These are phyloP conservation scores for Bubo blakistoni DNA, from an alignment of 2,113 vertebrate species.

Conservation along the genomic window DNA sequence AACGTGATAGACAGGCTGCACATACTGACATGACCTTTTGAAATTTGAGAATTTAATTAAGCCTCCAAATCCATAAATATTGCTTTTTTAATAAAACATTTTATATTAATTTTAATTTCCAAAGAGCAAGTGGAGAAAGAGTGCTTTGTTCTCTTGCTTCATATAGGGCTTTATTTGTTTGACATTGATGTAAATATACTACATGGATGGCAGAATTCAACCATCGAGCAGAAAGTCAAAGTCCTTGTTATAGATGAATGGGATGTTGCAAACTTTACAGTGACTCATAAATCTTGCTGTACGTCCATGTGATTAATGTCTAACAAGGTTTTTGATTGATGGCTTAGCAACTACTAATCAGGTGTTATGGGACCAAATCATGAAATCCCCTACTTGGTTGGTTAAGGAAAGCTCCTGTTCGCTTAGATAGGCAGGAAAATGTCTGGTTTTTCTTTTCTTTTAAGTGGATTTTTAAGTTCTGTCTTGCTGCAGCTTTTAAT, in stretches of 20 bases:
- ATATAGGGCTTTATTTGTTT: neutral
- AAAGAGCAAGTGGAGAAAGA: neutral
- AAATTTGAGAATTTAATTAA: neutral
- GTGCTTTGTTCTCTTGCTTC: neutral
- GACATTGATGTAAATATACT: neutral
- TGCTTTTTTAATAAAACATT: neutral
- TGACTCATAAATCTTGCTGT: constrained; percentile 30
- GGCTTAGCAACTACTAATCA: constrained; percentile 15
- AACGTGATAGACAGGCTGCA: rapidly evolving
- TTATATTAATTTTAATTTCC: neutral
- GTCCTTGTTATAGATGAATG: constrained; percentile 10
- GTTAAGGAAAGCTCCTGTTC: neutral
- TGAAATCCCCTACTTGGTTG: neutral
- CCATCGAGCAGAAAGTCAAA: neutral
- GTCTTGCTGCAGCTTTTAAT: neutral
- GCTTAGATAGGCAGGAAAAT: neutral
- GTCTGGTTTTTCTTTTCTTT: neutral
- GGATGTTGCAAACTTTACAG: constrained; percentile 11
- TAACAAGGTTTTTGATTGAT: constrained; percentile 27
- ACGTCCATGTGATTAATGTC: neutral
- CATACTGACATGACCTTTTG: neutral
- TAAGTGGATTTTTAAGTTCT: neutral
- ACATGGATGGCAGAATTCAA: neutral
- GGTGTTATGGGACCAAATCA: neutral
- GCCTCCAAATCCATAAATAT: neutral